Evolutionary conservation across 2,888 invertebrate species (phyloP).

Genomic region (Mythimna albipuncta): DNA sequence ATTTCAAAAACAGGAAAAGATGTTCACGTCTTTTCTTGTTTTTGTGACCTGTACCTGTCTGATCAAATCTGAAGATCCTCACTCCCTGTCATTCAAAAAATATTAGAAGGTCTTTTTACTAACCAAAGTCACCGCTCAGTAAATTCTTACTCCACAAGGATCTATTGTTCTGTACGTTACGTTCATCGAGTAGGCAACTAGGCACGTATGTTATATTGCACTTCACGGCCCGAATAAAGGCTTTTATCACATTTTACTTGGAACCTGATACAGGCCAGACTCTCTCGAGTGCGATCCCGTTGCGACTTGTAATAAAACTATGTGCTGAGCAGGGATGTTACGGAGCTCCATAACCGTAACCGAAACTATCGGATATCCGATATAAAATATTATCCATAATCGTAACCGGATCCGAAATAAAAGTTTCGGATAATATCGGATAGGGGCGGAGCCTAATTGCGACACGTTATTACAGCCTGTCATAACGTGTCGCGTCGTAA

Average conservation of each 20-base stretch:
- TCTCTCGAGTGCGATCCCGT: conserved; percentile 31
- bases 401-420: too few relatives aligned
- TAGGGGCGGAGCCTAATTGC: too few relatives aligned
- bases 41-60: too few relatives aligned
- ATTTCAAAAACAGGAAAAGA: too few relatives aligned
- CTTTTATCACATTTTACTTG: conserved; percentile 50
- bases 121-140: background rate
- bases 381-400: too few relatives aligned
- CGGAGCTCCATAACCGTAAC: too few relatives aligned
- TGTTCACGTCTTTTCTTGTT: too few relatives aligned
- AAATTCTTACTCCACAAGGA: background rate
- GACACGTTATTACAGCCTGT: too few relatives aligned
- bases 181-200: background rate
- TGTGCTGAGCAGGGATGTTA: conserved; percentile 2
- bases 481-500: too few relatives aligned
- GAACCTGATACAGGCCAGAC: conserved; percentile 41
- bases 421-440: too few relatives aligned
- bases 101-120: background rate
- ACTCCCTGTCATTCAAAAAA: background rate
- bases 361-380: too few relatives aligned
- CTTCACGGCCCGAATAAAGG: conserved; percentile 19
- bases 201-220: conserved; percentile 15
- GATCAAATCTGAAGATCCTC: too few relatives aligned
- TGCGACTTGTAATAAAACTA: conserved; percentile 35
- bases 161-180: background rate